Evolutionary conservation across 2,113 vertebrate species (phyloP).

Genomic region (Cyprinus carpio): DNA sequence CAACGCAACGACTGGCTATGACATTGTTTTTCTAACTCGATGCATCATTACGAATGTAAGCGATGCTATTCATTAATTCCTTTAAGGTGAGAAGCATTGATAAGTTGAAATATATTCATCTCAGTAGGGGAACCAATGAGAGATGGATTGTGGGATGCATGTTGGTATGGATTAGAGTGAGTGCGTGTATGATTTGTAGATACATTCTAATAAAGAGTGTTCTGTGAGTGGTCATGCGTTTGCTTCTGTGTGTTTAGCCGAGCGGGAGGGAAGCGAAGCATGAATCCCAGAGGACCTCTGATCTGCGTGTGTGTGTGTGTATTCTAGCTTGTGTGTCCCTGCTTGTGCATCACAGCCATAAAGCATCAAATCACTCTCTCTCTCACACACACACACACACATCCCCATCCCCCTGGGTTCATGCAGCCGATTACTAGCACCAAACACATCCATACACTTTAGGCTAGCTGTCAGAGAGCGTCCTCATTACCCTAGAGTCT

Average conservation of each 20-base stretch:
- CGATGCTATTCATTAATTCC: slow-evolving; percentile 50
- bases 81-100: slow-evolving; percentile 39
- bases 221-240: slow-evolving; percentile 43
- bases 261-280: slow-evolving; percentile 70
- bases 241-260: slow-evolving; percentile 59
- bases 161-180: slow-evolving; percentile 36
- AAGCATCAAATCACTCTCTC: slow-evolving; percentile 74
- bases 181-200: slow-evolving; percentile 32
- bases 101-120: slow-evolving; percentile 47
- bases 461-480: slow-evolving; percentile 77
- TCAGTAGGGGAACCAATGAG: slow-evolving; percentile 27
- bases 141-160: slow-evolving; percentile 28
- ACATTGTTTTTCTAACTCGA: slow-evolving; percentile 50
- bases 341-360: slow-evolving; percentile 70
- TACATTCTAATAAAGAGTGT: slow-evolving; percentile 53
- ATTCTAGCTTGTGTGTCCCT: slow-evolving; percentile 18
- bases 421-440: slow-evolving; percentile 78
- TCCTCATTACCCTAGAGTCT: slow-evolving; percentile 74
- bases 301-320: slow-evolving; percentile 45
- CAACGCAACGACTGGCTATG: slow-evolving; percentile 31
- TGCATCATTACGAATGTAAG: slow-evolving; percentile 38
- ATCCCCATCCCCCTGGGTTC: slow-evolving; percentile 68
- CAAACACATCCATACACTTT: slow-evolving; percentile 79
- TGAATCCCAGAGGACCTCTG: slow-evolving; percentile 66
- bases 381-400: slow-evolving; percentile 28